Evolutionary conservation across 2,113 vertebrate species (phyloP), one percentile per base, ranked within the genome.

Genomic region (Coreoperca whiteheadi): DNA sequence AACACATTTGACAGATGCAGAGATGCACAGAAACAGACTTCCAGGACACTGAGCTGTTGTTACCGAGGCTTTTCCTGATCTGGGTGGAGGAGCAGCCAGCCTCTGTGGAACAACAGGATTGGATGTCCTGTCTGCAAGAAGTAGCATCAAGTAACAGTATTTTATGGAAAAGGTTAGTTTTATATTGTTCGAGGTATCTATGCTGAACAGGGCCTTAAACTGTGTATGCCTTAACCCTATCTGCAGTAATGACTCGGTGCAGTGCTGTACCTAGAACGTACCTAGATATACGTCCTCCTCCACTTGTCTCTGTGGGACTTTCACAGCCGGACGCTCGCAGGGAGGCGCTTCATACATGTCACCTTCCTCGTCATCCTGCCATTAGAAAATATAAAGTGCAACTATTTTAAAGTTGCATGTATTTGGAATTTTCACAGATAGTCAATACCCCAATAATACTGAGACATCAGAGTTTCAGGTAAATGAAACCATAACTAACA

Each of bases 261-360:
- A 63, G 18, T 84, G 32, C 32, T 34, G 32, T 34, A n/a, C n/a
- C n/a, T n/a, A n/a, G n/a, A n/a, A n/a, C n/a, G n/a, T 92, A 96
- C 95, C 95, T 37, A 95, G 83, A 87, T 96, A 96, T 77, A 95
- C 71, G 0, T 95, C 90, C 53, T 95, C 95, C 63, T 95, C 88
- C 56, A 83, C 79, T 69, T 77, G 81, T 61, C 77, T 91, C 41
- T 59, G 91, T 10, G 87, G 91, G 63, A 94, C 89, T 74, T 93
- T 94, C 8, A 82, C 37, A 15, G 84, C 50, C 0, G 83, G 81
- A n/a, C 89, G 94, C 34, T 95, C 94, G 89, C 93, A 95, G 0
- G 95, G 95, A 46, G 95, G 95, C 0, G 69, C 92, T 82, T 96
- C 95, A 90, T 96, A 96, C 74, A 90, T 95, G 83, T 94, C 92